phyloP scores from a whole-genome alignment of 35 echinoderm and acorn worm genomes.

The Stichopus chloronotus region DNA sequence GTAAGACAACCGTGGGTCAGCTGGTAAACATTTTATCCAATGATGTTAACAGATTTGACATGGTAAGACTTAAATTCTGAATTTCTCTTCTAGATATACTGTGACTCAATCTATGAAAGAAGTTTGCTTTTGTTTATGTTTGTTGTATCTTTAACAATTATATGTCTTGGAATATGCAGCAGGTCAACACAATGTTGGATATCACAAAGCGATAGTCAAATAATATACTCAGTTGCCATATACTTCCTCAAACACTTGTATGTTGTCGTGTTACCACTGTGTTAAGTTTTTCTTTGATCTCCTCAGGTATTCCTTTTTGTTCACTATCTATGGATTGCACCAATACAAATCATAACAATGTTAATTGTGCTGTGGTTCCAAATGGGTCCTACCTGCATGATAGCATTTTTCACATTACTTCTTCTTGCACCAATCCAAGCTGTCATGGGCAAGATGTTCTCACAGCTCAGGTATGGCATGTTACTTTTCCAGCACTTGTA shows the following conservation, averaged over 20 bases:
- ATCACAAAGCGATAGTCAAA: no score
- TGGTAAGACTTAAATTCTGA: slow-evolving; percentile 60
- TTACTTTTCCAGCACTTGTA: background rate
- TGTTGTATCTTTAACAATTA: background rate
- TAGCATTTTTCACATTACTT: slow-evolving; percentile 67
- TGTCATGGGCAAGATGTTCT: slow-evolving; percentile 88
- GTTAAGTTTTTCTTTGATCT: background rate
- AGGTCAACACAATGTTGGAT: no score
- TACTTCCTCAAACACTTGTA: no score
- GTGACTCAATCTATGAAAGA: background rate
- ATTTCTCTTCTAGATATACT: background rate
- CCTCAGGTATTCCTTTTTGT: slow-evolving; percentile 73
- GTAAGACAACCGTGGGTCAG: slow-evolving; percentile 83
- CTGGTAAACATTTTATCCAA: slow-evolving; percentile 91
- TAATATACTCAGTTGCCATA: no score
- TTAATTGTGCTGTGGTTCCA: slow-evolving; percentile 60
- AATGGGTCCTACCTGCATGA: slow-evolving; percentile 80
- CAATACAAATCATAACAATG: slow-evolving; percentile 69
- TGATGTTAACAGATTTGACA: slow-evolving; percentile 95
- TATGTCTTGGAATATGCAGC: no score
- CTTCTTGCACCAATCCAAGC: slow-evolving; percentile 76
- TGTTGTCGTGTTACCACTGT: no score
- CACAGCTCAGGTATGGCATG: slow-evolving; percentile 76
- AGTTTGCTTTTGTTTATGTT: background rate
- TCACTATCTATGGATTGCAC: slow-evolving; percentile 84